Evolutionary conservation across 92 coral and sea anemone species (phyloP).

Genomic region (Nematostella vectensis): DNA sequence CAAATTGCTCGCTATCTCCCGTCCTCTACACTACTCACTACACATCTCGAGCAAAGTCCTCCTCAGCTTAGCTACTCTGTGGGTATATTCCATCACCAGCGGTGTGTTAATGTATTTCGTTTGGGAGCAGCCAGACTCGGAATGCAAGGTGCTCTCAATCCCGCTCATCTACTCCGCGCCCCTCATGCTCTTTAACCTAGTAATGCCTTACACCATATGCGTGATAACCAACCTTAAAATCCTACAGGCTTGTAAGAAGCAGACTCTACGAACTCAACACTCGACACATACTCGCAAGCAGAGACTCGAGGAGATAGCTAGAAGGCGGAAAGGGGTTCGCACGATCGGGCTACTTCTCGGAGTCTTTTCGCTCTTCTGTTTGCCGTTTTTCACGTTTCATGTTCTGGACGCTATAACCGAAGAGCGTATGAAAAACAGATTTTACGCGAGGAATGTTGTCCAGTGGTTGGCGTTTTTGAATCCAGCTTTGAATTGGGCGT

Average conservation of each 20-base stretch:
- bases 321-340: slow-evolving; percentile 13
- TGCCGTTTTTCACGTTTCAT: slow-evolving; percentile 40
- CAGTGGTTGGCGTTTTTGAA: slow-evolving; percentile 26
- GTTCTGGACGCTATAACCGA: slow-evolving; percentile 18
- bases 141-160: slow-evolving; percentile 16
- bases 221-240: slow-evolving; percentile 20
- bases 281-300: background rate
- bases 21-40: slow-evolving; percentile 17
- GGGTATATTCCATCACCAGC: slow-evolving; percentile 26
- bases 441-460: slow-evolving; percentile 14
- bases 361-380: slow-evolving; percentile 11
- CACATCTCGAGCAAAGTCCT: slow-evolving; percentile 13
- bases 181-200: slow-evolving; percentile 15
- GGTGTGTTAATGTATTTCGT: slow-evolving; percentile 24
- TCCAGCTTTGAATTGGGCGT: slow-evolving; percentile 41
- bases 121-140: slow-evolving; percentile 22
- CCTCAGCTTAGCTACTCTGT: slow-evolving; percentile 8
- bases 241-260: slow-evolving; percentile 23
- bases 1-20: slow-evolving; percentile 22
- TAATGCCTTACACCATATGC: slow-evolving; percentile 27
- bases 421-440: slow-evolving; percentile 11
- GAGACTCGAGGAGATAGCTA: background rate
- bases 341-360: slow-evolving; percentile 36
- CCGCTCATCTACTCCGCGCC: slow-evolving; percentile 15
- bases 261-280: slow-evolving; percentile 7